A percentile compares a stretch with the other conserved stretches of the same genome.
Evolutionary conservation across 2,797 vertebrate species (phyloP).

Genomic region (Leontopithecus rosalia): DNA sequence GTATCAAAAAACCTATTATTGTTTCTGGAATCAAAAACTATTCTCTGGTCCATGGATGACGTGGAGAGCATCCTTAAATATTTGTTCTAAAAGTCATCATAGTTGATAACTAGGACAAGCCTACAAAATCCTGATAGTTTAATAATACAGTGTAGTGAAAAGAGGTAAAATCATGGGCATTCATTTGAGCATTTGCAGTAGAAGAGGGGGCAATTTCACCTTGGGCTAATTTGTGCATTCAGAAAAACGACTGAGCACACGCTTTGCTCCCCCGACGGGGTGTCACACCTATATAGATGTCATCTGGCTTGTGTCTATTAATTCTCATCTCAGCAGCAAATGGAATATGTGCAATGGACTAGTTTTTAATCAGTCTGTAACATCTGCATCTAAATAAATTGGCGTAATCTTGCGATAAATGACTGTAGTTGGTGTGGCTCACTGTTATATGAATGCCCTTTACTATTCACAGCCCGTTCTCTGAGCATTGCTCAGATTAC

Average conservation of each 20-base stretch:
- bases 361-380: slow-evolving; percentile 59
- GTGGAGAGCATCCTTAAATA: background rate
- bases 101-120: background rate
- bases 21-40: background rate
- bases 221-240: slow-evolving; percentile 21
- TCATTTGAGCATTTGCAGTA: background rate
- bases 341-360: background rate
- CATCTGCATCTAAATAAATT: slow-evolving; percentile 54
- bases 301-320: slow-evolving; percentile 19
- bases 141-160: background rate
- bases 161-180: background rate
- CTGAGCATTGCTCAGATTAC: background rate
- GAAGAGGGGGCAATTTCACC: background rate
- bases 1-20: background rate
- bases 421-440: background rate
- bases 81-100: background rate
- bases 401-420: slow-evolving; percentile 26
- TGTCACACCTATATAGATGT: background rate
- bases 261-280: background rate
- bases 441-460: background rate
- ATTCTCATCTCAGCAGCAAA: slow-evolving; percentile 33
- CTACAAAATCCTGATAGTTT: background rate
- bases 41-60: background rate
- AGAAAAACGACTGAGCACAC: background rate
- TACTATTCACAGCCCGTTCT: background rate